Evolutionary conservation across 1,140 invertebrate species (phyloP), one percentile per base, ranked within the genome.

Genomic region (Bombus sylvicola): DNA sequence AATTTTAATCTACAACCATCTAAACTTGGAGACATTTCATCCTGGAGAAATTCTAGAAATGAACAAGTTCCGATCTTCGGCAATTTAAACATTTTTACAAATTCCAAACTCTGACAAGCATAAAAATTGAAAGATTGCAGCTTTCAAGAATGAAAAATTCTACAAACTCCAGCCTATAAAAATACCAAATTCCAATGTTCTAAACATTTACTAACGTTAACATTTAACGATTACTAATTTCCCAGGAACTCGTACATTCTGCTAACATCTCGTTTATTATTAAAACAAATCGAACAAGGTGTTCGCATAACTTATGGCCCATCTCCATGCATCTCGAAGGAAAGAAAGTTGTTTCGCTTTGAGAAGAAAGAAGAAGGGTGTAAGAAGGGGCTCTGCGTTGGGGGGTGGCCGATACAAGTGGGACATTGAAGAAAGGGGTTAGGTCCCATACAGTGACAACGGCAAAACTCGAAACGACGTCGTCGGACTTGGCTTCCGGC

Each of bases 401-500:
- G 87, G 90, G 87, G 86, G 66, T 88, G 83, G 75, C 74, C 75
- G 76, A 85, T 84, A 90, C 92, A 93, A 93, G 89, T 93, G 89
- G 92, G 92, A 93, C 92, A 91, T 86, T 80, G 47, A 85, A 86
- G 90, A 93, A 94, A 92, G 90, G 93, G 92, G 92, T 93, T 94
- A 91, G 90, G 69, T 68, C 88, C 83, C 88, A 87, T 87, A 82
- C 66, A 91, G 90, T 94, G 93, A 94, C 94, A 94, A 94, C 92
- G 91, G 93, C 92, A 94, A 94, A 94, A 94, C 93, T 94, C 94
- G 93, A 94, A 94, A 94, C 93, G 94, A 94, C 93, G 92, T 93
- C 93, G 93, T 92, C 93, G 94, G 92, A 94, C 94, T 94, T 94
- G 94, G 94, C 94, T 94, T 94, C 94, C 94, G 94, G 94, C 94